Evolutionary conservation across 2,113 vertebrate species (phyloP).

Genomic region (Oxygymnocypris stewartii): DNA sequence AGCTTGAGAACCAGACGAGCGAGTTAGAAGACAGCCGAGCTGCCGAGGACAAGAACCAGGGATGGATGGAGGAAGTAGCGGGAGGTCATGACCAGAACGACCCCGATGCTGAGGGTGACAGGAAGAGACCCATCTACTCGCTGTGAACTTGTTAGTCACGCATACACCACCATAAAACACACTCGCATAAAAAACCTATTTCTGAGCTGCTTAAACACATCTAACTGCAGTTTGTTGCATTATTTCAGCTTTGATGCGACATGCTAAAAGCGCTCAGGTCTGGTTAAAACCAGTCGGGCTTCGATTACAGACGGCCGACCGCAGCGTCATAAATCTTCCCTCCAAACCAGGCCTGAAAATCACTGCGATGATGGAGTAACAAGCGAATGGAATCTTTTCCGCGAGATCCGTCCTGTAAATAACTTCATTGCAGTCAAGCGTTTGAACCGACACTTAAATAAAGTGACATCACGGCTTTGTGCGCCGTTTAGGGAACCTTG

Average conservation of each 20-base stretch:
- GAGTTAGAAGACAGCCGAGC: neutral
- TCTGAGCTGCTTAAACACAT: neutral
- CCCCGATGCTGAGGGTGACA: slow-evolving; percentile 24
- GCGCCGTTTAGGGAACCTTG: neutral
- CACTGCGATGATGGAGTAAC: slow-evolving; percentile 15
- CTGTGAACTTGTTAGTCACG: slow-evolving; percentile 24
- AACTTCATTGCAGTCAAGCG: neutral
- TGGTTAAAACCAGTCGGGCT: slow-evolving; percentile 1
- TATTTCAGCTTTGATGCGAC: neutral
- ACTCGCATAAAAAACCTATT: neutral
- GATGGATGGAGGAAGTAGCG: slow-evolving; percentile 29
- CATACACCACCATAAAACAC: neutral
- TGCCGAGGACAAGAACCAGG: slow-evolving; percentile 21
- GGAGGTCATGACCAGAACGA: neutral
- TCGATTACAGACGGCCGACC: slow-evolving; percentile 14
- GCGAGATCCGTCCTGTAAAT: slow-evolving; percentile 15
- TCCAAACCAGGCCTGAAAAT: slow-evolving; percentile 10
- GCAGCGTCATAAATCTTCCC: neutral
- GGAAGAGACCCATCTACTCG: slow-evolving; percentile 24
- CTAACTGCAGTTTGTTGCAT: neutral
- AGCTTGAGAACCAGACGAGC: slow-evolving; percentile 25
- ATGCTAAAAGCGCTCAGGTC: neutral
- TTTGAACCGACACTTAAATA: neutral
- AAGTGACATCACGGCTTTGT: neutral
- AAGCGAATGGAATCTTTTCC: neutral